phyloP scores from a whole-genome alignment of 2,888 invertebrate species.

The Cephus rjabovi region DNA sequence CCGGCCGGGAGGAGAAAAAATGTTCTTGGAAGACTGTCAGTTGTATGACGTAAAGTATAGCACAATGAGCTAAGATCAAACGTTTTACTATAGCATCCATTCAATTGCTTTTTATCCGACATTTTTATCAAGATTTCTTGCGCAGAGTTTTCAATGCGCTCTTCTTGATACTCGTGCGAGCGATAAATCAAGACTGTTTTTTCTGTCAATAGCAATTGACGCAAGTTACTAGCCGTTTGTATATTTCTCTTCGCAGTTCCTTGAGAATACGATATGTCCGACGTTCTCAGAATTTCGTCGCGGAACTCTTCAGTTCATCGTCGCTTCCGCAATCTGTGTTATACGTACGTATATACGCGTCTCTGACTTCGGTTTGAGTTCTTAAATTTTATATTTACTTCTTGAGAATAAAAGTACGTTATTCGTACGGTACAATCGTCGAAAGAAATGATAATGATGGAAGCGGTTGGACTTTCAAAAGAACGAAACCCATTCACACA shows the following conservation, averaged over 20 bases:
- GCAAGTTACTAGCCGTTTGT: slow-evolving; percentile 30
- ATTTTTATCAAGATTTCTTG: background rate
- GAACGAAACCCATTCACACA: background rate
- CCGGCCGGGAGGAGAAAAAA: background rate
- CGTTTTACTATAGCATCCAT: background rate
- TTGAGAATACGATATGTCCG: background rate
- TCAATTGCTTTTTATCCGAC: background rate
- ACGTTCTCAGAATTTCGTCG: background rate
- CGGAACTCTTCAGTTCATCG: background rate
- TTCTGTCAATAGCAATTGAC: slow-evolving; percentile 37
- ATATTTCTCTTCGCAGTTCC: slow-evolving; percentile 36
- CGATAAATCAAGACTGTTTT: slow-evolving; percentile 24
- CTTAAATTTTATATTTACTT: background rate
- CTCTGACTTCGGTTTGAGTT: background rate
- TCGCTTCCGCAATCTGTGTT: background rate
- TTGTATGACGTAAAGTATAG: background rate
- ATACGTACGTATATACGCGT: background rate
- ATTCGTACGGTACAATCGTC: background rate
- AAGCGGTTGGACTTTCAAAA: background rate
- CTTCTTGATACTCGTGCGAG: background rate
- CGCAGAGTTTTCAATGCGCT: background rate
- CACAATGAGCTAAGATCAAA: background rate
- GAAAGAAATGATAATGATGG: background rate
- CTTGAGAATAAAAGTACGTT: background rate
- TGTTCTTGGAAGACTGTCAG: slow-evolving; percentile 1